Percentiles rank a stretch among this genome's conserved stretches.
phyloP scores from a whole-genome alignment of 2,888 invertebrate genomes.

The Catocala nupta region DNA sequence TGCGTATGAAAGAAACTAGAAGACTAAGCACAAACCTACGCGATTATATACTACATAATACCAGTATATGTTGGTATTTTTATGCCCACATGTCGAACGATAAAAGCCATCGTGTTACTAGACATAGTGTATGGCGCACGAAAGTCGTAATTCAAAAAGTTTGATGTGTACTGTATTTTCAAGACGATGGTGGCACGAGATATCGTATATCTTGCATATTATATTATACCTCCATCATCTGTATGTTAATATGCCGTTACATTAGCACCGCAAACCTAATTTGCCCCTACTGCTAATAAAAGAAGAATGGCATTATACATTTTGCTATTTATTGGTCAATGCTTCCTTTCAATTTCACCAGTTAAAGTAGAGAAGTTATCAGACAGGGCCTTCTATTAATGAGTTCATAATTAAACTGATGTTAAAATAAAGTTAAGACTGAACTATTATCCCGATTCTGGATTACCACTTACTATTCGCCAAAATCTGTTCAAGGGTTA shows the following conservation, averaged over 20 bases:
- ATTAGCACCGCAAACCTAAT: neutral
- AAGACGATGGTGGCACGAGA: constrained; percentile 43
- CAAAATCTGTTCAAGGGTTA: too few relatives aligned
- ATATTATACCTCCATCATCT: constrained; percentile 7
- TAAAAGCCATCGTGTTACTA: constrained; percentile 64
- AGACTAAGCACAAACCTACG: constrained; percentile 68
- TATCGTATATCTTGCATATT: constrained; percentile 32
- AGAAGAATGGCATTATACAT: neutral
- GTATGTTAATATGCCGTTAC: constrained; percentile 5
- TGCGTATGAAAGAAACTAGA: constrained; percentile 74
- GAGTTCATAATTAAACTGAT: too few relatives aligned
- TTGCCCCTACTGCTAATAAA: too few relatives aligned
- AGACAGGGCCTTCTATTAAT: too few relatives aligned
- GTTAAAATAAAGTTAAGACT: too few relatives aligned
- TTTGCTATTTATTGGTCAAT: neutral
- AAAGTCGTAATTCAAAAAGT: constrained; percentile 71
- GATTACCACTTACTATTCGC: too few relatives aligned
- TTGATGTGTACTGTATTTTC: constrained; percentile 37
- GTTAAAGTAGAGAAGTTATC: too few relatives aligned
- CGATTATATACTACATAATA: constrained; percentile 50
- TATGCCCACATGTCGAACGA: constrained; percentile 73
- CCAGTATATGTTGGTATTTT: constrained; percentile 63
- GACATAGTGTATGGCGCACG: constrained; percentile 71
- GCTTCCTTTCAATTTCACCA: too few relatives aligned
- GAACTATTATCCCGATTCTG: too few relatives aligned